Percentiles rank a stretch among this genome's conserved stretches.
These are phyloP conservation scores for Lophotis ruficrista DNA, from an alignment of 2,113 vertebrate species.

Conservation along the genomic window DNA sequence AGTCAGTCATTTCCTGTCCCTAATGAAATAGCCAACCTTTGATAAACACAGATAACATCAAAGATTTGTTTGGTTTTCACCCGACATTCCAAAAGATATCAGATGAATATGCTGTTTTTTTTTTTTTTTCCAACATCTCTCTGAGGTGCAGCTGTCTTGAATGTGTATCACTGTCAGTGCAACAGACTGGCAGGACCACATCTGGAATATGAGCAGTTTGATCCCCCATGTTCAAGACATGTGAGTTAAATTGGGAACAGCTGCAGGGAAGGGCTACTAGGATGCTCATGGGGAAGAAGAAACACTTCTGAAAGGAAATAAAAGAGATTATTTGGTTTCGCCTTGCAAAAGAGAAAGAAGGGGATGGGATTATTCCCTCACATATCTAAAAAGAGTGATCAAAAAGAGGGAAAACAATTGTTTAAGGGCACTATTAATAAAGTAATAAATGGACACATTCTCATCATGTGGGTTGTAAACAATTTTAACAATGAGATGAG, in stretches of 20 bases:
- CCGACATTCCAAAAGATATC: background rate
- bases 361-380: background rate
- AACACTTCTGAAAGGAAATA: background rate
- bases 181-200: background rate
- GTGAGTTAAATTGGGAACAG: constrained; percentile 18
- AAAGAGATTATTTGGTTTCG: background rate
- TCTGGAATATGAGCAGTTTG: background rate
- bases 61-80: constrained; percentile 23
- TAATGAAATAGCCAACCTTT: background rate
- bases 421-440: background rate
- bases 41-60: constrained; percentile 33
- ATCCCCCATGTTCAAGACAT: background rate
- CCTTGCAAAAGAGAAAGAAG: background rate
- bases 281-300: background rate
- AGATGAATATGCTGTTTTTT: background rate
- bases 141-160: constrained; percentile 17
- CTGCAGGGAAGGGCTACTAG: background rate
- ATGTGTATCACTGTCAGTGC: background rate
- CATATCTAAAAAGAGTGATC: background rate
- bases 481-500: background rate
- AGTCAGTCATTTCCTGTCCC: background rate
- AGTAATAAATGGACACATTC: background rate
- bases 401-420: background rate
- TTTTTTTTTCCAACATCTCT: background rate
- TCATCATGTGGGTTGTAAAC: background rate